Conservation (phyloP, 2,797 vertebrate genomes). For the Fistularia commersonii region DNA sequence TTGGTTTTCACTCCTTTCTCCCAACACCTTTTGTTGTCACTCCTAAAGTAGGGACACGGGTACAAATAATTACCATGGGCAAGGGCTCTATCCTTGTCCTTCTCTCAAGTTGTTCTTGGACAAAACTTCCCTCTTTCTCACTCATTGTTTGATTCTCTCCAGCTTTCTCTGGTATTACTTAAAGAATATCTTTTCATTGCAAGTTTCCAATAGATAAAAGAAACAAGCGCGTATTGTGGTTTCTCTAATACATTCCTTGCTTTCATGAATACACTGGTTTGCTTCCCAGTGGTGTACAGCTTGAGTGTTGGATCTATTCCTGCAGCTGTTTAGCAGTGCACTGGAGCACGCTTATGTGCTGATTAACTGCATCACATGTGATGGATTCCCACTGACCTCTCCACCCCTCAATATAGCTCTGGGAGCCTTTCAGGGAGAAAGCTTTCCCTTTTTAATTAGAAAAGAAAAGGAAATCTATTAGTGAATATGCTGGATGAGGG, state of each 20-base stretch:
- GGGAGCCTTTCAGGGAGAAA: constrained; percentile 44
- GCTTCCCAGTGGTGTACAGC: constrained; percentile 24
- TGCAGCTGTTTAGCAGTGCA: constrained; percentile 53
- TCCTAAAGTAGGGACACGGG: constrained; percentile 22
- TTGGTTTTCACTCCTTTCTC: constrained; percentile 6
- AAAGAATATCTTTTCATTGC: constrained; percentile 42
- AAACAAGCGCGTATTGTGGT: constrained; percentile 1
- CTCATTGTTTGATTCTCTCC: constrained; percentile 2
- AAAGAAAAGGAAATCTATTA: constrained; percentile 64
- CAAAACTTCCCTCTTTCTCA: constrained; percentile 20
- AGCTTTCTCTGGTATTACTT: constrained; percentile 28
- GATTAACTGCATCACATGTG: constrained; percentile 66
- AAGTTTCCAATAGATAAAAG: constrained; percentile 18
- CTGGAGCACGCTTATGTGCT: constrained; percentile 58
- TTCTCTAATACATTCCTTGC: neutral
- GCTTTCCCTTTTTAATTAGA: constrained; percentile 63
- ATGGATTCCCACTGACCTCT: constrained; percentile 60
- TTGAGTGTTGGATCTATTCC: constrained; percentile 24
- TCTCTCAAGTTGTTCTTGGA: constrained; percentile 35
- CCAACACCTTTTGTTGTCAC: constrained; percentile 30
- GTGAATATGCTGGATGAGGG: constrained; percentile 41
- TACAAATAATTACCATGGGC: constrained; percentile 43
- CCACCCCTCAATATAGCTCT: constrained; percentile 46
- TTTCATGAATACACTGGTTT: neutral
- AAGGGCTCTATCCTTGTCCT: constrained; percentile 18